A percentile compares a stretch with the other conserved stretches of the same genome.
Conservation (phyloP, 2,888 invertebrate genomes). For the Yponomeuta malinellus region DNA sequence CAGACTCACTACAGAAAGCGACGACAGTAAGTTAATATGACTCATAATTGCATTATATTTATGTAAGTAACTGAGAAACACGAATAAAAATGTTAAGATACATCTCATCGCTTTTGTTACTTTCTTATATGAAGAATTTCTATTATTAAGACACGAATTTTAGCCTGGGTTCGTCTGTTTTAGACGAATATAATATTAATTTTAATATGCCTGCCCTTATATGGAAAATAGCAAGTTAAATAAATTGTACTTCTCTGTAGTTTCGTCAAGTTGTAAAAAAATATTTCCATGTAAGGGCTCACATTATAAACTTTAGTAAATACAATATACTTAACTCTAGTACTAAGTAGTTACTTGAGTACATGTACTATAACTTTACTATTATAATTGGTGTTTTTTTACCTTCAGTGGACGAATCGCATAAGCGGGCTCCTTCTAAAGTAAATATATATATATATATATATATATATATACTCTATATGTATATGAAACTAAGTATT, state of each 20-base stretch:
- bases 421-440: constrained; percentile 44
- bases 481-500: no score
- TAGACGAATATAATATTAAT: neutral
- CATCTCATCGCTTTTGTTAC: neutral
- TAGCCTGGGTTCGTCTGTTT: constrained; percentile 32
- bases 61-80: neutral
- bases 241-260: neutral
- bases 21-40: neutral
- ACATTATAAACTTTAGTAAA: neutral
- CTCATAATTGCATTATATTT: neutral
- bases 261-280: constrained; percentile 7
- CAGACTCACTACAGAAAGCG: neutral
- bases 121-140: neutral
- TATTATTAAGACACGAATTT: constrained; percentile 42
- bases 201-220: neutral
- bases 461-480: neutral
- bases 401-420: constrained; percentile 72
- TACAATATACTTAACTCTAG: neutral
- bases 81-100: neutral
- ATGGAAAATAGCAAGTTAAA: neutral
- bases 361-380: constrained; percentile 25
- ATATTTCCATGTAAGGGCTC: neutral
- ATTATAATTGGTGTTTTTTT: constrained; percentile 63
- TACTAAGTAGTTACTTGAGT: constrained; percentile 18
- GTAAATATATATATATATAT: constrained; percentile 16